phyloP scores from a whole-genome alignment of 2,113 vertebrate species.

The Condylura cristata region DNA sequence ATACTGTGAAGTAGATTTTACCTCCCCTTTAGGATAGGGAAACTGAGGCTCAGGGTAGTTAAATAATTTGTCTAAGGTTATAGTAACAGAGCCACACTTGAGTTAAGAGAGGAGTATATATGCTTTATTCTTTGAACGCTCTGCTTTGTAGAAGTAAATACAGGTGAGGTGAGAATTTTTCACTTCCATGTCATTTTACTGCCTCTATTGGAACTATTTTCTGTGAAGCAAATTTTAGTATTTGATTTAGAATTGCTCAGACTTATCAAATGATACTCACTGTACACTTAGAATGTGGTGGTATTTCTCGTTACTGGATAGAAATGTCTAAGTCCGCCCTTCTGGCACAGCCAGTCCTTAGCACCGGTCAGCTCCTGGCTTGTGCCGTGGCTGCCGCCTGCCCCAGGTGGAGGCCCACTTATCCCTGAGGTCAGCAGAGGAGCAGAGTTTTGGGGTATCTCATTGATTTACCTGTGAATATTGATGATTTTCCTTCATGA shows the following conservation, averaged over 20 bases:
- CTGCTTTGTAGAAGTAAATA: constrained; percentile 39
- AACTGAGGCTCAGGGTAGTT: constrained; percentile 15
- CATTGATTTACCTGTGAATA: neutral
- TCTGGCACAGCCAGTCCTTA: neutral
- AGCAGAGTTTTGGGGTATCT: neutral
- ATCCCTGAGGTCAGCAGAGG: neutral
- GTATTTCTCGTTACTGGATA: neutral
- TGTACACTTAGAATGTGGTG: neutral
- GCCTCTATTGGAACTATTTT: neutral
- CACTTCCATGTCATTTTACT: neutral
- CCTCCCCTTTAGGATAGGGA: neutral
- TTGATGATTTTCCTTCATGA: neutral
- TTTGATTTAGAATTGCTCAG: constrained; percentile 41
- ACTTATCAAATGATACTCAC: neutral
- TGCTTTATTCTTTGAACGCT: neutral
- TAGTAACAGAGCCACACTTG: constrained; percentile 5
- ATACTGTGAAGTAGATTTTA: neutral
- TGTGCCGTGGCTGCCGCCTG: neutral
- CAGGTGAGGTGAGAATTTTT: neutral
- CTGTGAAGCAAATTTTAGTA: constrained; percentile 22
- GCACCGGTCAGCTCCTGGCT: neutral
- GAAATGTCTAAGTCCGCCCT: neutral
- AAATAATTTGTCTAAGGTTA: neutral
- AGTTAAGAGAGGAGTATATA: neutral
- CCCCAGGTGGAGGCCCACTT: neutral